phyloP scores from a whole-genome alignment of 2,888 invertebrate species.

The Odontomyia ornata region DNA sequence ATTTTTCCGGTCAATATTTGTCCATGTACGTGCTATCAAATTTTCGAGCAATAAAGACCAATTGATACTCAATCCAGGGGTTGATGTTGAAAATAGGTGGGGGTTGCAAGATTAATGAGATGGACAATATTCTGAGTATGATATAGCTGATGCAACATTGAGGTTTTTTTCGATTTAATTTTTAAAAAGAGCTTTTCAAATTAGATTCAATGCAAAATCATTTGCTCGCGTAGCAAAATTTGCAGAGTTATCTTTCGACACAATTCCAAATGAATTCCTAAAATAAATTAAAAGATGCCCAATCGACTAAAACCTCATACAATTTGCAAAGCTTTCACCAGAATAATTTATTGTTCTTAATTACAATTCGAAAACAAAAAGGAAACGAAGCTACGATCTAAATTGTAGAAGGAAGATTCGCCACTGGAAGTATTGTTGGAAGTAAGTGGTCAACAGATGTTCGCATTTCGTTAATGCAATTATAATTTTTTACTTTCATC shows the following conservation, averaged over 20 bases:
- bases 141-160: too few relatives aligned
- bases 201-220: too few relatives aligned
- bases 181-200: too few relatives aligned
- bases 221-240: too few relatives aligned
- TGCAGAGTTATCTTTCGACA: too few relatives aligned
- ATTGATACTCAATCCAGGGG: neutral
- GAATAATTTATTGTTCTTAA: constrained; percentile 28
- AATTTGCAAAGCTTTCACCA: too few relatives aligned
- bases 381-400: constrained; percentile 19
- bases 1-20: constrained; percentile 32
- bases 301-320: too few relatives aligned
- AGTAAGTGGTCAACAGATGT: constrained; percentile 49
- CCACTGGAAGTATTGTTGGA: constrained; percentile 20
- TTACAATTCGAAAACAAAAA: constrained; percentile 47
- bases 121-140: too few relatives aligned
- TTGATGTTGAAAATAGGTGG: neutral
- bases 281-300: too few relatives aligned
- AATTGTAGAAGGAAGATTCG: neutral
- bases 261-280: too few relatives aligned
- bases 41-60: constrained; percentile 17
- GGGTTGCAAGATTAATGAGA: neutral
- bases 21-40: neutral
- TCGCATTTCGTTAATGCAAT: constrained; percentile 49
- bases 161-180: too few relatives aligned
- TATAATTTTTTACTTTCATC: constrained; percentile 47